phyloP scores from a whole-genome alignment of 2,888 invertebrate species.

The Cordilura impudica region DNA sequence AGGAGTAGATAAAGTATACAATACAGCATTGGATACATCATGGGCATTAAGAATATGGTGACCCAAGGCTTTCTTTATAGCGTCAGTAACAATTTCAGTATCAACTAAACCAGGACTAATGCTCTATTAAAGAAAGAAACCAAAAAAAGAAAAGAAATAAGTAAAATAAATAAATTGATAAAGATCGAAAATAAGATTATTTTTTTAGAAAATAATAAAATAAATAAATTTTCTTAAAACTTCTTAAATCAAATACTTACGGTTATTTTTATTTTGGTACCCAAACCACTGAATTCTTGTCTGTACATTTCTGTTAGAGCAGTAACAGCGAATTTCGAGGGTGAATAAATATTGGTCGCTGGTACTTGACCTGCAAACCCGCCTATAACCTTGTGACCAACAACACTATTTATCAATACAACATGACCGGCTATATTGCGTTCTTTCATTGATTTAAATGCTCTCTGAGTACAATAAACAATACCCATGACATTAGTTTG shows the following conservation, averaged over 20 bases:
- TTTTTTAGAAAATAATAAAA: background rate
- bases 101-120: slow-evolving; percentile 68
- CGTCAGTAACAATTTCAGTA: slow-evolving; percentile 68
- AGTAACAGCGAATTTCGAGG: too few relatives aligned
- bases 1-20: slow-evolving; percentile 54
- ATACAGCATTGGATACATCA: slow-evolving; percentile 51
- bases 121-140: slow-evolving; percentile 39
- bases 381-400: slow-evolving; percentile 58
- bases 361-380: too few relatives aligned
- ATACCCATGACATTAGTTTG: slow-evolving; percentile 75
- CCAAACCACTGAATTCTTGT: too few relatives aligned
- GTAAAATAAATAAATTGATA: too few relatives aligned
- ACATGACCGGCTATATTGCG: slow-evolving; percentile 75
- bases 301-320: too few relatives aligned
- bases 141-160: background rate
- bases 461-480: slow-evolving; percentile 76
- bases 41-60: background rate
- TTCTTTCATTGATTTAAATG: slow-evolving; percentile 77
- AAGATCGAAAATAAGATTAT: too few relatives aligned
- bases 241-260: slow-evolving; percentile 55
- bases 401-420: slow-evolving; percentile 76
- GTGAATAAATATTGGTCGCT: too few relatives aligned
- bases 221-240: slow-evolving; percentile 64
- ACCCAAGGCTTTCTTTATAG: background rate
- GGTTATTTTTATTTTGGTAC: slow-evolving; percentile 65